Conservation (phyloP, 2,113 vertebrate genomes). For the Oenanthe oenanthe region DNA sequence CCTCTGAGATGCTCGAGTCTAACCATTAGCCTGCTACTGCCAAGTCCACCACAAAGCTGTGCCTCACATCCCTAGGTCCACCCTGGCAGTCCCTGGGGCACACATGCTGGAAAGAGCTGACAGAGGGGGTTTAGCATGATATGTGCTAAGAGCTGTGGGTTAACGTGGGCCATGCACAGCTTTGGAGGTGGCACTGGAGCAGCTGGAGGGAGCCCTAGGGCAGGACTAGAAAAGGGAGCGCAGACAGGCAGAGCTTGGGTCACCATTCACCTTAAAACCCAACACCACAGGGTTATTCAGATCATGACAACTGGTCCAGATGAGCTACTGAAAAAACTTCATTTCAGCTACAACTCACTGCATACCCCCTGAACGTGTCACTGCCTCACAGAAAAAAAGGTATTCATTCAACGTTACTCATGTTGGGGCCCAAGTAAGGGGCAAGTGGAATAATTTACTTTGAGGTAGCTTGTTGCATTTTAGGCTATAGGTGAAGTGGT, state of each 20-base stretch:
- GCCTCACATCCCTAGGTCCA: background rate
- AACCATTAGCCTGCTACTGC: background rate
- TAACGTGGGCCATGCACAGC: background rate
- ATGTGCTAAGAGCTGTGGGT: background rate
- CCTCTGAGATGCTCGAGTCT: rapidly evolving
- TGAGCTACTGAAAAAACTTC: rapidly evolving
- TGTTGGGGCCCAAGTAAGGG: background rate
- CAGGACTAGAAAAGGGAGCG: background rate
- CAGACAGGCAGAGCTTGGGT: background rate
- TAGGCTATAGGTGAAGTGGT: too few relatives aligned
- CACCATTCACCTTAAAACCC: background rate
- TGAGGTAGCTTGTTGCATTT: background rate
- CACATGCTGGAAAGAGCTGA: rapidly evolving
- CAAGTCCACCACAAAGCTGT: background rate
- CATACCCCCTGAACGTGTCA: rapidly evolving
- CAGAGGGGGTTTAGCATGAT: background rate
- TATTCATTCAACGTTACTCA: background rate
- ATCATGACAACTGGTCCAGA: background rate
- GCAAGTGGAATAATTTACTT: background rate
- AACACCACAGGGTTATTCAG: rapidly evolving
- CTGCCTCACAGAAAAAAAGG: background rate
- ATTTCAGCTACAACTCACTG: background rate
- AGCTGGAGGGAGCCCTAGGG: background rate
- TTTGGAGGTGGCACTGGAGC: background rate
- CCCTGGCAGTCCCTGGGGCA: background rate